These are phyloP conservation scores for Drosophila pectinifera DNA, from an alignment of 1,140 invertebrate species.

Conservation along the genomic window DNA sequence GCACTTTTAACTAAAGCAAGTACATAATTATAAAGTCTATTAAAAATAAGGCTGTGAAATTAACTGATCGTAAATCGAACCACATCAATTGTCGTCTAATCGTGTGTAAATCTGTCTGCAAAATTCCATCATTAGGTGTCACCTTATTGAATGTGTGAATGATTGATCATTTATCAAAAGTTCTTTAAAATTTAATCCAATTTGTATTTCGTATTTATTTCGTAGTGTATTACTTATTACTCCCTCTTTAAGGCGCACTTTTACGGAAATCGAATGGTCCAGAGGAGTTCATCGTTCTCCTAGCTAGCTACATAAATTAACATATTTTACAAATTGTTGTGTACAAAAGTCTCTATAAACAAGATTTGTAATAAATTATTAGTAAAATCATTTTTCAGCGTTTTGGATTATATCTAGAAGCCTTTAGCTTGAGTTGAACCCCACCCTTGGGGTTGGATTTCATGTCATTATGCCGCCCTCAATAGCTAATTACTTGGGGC, in stretches of 20 bases:
- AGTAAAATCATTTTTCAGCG: not conserved
- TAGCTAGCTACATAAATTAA: constrained; percentile 31
- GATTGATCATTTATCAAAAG: constrained; percentile 27
- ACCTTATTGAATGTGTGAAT: constrained; percentile 16
- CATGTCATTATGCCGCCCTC: not conserved
- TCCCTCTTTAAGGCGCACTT: constrained; percentile 21
- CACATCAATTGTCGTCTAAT: constrained; percentile 43
- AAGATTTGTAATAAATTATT: constrained; percentile 35
- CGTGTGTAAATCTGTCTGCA: constrained; percentile 37
- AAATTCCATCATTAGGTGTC: constrained; percentile 25
- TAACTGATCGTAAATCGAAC: constrained; percentile 55
- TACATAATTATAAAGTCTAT: constrained; percentile 47
- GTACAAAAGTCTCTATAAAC: constrained; percentile 44
- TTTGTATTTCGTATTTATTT: constrained; percentile 49
- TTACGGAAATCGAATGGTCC: constrained; percentile 21
- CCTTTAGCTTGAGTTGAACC: not conserved
- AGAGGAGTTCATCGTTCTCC: constrained; percentile 37
- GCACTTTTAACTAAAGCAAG: constrained; percentile 35
- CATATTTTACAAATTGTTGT: constrained; percentile 50
- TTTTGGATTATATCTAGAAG: not conserved
- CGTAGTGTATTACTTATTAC: constrained; percentile 25
- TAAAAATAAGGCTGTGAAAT: constrained; percentile 71
- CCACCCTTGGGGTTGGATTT: not conserved
- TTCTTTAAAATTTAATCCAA: constrained; percentile 1
- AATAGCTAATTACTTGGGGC: not conserved